These are phyloP conservation scores for Ranitomeya variabilis DNA, from an alignment of 2,113 vertebrate species.

Conservation along the genomic window DNA sequence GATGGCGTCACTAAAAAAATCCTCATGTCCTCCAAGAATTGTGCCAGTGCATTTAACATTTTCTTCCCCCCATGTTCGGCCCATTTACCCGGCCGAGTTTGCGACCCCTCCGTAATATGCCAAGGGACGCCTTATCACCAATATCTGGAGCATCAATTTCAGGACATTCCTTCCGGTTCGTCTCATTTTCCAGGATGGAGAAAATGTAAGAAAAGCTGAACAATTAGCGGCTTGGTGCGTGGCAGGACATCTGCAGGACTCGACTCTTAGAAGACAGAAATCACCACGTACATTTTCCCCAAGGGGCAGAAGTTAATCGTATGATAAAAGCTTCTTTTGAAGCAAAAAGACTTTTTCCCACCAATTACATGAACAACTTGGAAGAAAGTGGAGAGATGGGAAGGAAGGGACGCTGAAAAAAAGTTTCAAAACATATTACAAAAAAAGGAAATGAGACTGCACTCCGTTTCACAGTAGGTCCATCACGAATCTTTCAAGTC, in stretches of 20 bases:
- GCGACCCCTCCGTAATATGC: too few relatives aligned
- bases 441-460: constrained; percentile 50
- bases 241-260: constrained; percentile 1
- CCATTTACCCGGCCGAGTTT: too few relatives aligned
- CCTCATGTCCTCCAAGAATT: too few relatives aligned
- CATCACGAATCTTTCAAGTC: constrained; percentile 55
- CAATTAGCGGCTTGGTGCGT: background rate
- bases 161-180: background rate
- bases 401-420: constrained; percentile 12
- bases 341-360: constrained; percentile 24
- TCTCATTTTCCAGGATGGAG: background rate
- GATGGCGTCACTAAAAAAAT: too few relatives aligned
- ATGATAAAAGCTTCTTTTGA: constrained; percentile 51
- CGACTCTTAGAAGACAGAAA: background rate
- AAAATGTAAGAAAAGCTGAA: background rate
- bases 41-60: too few relatives aligned
- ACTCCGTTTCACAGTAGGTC: constrained; percentile 47
- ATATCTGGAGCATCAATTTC: too few relatives aligned
- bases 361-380: constrained; percentile 30
- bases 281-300: background rate
- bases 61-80: too few relatives aligned
- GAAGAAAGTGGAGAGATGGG: constrained; percentile 5
- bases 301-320: constrained; percentile 11
- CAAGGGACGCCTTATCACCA: too few relatives aligned
- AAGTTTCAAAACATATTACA: constrained; percentile 44